Evolutionary conservation across 2,888 invertebrate genomes (phyloP).

Genomic region (Polyommatus icarus): DNA sequence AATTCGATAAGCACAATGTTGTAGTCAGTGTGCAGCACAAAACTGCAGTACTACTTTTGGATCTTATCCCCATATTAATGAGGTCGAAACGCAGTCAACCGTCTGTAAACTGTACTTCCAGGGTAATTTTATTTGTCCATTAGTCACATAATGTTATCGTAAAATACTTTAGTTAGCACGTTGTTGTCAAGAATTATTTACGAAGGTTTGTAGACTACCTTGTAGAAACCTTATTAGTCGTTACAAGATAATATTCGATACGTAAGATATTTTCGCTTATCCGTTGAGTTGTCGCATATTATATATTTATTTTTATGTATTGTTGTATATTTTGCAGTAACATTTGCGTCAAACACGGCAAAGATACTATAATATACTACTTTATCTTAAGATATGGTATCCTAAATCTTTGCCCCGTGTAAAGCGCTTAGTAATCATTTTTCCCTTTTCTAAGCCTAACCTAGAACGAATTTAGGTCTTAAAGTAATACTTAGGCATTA

Average conservation of each 20-base stretch:
- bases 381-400: no score
- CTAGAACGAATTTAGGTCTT: background rate
- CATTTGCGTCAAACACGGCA: no score
- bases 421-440: background rate
- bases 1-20: background rate
- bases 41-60: background rate
- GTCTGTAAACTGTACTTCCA: background rate
- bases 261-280: background rate
- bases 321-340: background rate
- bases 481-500: background rate
- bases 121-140: background rate
- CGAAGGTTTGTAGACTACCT: background rate
- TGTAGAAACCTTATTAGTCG: constrained; percentile 7
- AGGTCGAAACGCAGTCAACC: background rate
- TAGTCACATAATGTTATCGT: background rate
- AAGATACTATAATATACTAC: no score
- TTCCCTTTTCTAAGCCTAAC: no score
- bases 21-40: background rate
- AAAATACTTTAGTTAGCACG: background rate
- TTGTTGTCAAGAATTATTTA: background rate
- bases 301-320: background rate
- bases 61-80: background rate
- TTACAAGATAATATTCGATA: background rate
- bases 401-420: background rate
- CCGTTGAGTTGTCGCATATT: background rate